Conservation (phyloP, 2,888 invertebrate species). For the Napeogenes sylphis region DNA sequence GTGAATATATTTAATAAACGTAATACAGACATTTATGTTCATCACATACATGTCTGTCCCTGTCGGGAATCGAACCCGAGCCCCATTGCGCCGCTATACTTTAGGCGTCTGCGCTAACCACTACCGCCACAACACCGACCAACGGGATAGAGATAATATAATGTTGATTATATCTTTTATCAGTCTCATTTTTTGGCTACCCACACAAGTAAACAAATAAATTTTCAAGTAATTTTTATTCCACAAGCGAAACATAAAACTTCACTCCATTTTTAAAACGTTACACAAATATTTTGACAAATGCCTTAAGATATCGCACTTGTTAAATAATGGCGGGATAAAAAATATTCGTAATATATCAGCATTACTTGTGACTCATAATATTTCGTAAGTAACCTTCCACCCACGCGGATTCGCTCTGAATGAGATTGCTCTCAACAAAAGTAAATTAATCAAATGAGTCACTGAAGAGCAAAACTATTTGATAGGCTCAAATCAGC, state of each 20-base stretch:
- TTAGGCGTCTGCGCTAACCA: too few relatives aligned
- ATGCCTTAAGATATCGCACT: slow-evolving; percentile 22
- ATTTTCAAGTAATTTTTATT: too few relatives aligned
- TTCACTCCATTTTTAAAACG: slow-evolving; percentile 1
- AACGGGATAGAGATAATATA: too few relatives aligned
- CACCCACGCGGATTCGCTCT: slow-evolving; percentile 16
- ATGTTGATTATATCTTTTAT: too few relatives aligned
- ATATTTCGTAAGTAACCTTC: slow-evolving; percentile 5
- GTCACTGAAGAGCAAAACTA: slow-evolving; percentile 30
- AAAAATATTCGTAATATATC: slow-evolving; percentile 25
- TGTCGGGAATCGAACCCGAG: too few relatives aligned
- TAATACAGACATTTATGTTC: too few relatives aligned
- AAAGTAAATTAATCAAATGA: slow-evolving; percentile 43
- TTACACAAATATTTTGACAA: slow-evolving; percentile 22
- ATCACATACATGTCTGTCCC: too few relatives aligned
- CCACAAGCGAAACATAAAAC: not conserved
- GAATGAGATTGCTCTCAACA: slow-evolving; percentile 39
- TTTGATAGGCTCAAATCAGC: slow-evolving; percentile 21
- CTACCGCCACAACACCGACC: too few relatives aligned
- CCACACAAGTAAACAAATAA: too few relatives aligned
- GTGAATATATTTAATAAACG: too few relatives aligned
- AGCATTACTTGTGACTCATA: slow-evolving; percentile 14
- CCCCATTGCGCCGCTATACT: too few relatives aligned
- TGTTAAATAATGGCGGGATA: slow-evolving; percentile 22
- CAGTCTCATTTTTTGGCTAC: too few relatives aligned